A percentile compares a stretch with the other conserved stretches of the same genome.
Conservation (phyloP, 2,797 vertebrate genomes). For the Esox masquinongy region DNA sequence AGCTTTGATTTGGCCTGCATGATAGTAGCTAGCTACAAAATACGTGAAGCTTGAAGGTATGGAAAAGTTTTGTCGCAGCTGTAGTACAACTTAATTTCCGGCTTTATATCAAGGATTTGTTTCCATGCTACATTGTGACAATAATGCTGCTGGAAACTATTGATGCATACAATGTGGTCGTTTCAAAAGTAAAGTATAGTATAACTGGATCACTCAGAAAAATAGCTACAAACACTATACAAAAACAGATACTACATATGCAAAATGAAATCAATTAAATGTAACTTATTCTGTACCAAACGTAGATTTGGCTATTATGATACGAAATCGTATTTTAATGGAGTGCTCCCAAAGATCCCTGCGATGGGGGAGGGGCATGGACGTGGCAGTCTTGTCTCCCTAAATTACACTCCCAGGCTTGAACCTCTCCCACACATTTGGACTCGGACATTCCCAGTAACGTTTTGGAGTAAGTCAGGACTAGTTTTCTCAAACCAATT, state of each 20-base stretch:
- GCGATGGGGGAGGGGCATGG: conserved; percentile 26
- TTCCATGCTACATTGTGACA: background rate
- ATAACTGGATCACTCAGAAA: background rate
- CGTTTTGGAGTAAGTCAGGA: conserved; percentile 11
- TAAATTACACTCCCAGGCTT: background rate
- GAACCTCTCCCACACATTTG: background rate
- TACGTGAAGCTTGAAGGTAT: background rate
- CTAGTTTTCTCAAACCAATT: conserved; percentile 1
- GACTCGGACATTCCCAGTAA: conserved; percentile 15
- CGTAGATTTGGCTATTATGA: background rate
- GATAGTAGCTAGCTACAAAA: background rate
- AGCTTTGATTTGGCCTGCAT: background rate
- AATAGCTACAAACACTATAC: background rate
- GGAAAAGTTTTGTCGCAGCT: background rate
- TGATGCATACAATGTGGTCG: background rate
- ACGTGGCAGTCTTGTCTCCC: conserved; percentile 42
- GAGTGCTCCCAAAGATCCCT: conserved; percentile 3
- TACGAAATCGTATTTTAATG: background rate
- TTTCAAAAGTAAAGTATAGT: background rate
- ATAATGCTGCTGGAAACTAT: background rate
- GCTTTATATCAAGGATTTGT: background rate
- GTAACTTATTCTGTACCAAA: background rate
- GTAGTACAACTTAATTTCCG: background rate
- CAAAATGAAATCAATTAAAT: background rate
- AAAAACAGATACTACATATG: background rate